These are phyloP conservation scores for Mormyrus hasselquistii DNA, from an alignment of 2,797 vertebrate species.

Conservation along the genomic window DNA sequence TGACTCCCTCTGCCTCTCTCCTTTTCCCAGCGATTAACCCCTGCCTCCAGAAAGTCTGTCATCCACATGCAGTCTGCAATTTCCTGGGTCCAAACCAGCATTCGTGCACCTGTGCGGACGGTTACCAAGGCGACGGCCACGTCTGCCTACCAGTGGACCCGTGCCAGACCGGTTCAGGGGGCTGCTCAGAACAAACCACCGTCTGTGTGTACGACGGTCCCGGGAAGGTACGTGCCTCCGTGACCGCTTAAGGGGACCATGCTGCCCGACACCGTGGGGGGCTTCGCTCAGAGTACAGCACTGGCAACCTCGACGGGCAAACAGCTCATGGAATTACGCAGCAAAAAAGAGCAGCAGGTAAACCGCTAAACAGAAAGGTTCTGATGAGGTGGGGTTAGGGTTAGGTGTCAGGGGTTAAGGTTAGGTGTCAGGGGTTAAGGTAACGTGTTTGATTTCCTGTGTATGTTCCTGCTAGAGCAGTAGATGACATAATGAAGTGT, in stretches of 20 bases:
- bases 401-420: background rate
- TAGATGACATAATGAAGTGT: background rate
- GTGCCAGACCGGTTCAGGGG: slow-evolving; percentile 67
- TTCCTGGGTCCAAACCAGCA: slow-evolving; percentile 73
- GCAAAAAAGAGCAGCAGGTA: background rate
- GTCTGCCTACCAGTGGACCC: slow-evolving; percentile 76
- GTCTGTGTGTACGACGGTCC: slow-evolving; percentile 75
- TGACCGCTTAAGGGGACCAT: background rate
- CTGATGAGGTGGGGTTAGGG: background rate
- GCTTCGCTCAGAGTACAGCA: background rate
- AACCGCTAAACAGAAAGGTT: background rate
- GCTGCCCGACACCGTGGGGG: background rate
- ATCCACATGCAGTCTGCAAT: slow-evolving; percentile 63
- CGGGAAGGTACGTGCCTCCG: slow-evolving; percentile 63
- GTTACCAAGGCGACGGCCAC: slow-evolving; percentile 75
- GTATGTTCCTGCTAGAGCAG: background rate
- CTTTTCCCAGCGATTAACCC: slow-evolving; percentile 75
- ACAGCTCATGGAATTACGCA: background rate
- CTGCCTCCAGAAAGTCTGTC: slow-evolving; percentile 65
- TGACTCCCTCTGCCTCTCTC: background rate
- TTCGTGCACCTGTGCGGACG: slow-evolving; percentile 66
- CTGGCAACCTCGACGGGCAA: background rate
- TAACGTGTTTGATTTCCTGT: background rate
- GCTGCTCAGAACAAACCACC: slow-evolving; percentile 61
- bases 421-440: background rate